These are phyloP conservation scores for Heliothis peltigera DNA, from an alignment of 2,888 invertebrate genomes.

Conservation along the genomic window DNA sequence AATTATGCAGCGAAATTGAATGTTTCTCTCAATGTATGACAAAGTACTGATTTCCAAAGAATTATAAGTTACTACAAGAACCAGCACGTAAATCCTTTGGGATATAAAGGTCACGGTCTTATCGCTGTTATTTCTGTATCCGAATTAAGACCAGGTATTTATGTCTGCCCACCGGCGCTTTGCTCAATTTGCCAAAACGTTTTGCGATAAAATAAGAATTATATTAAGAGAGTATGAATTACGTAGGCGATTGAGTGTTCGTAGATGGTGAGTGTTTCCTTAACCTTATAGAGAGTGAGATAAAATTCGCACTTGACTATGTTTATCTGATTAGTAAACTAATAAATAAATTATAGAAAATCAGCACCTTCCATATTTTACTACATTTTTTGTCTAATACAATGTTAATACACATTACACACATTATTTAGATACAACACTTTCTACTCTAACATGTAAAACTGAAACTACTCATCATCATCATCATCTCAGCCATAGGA, in stretches of 20 bases:
- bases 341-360: too few species aligned
- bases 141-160: constrained; percentile 38
- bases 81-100: constrained; percentile 5
- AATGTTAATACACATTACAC: too few species aligned
- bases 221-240: constrained; percentile 18
- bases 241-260: constrained; percentile 16
- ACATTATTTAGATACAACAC: too few species aligned
- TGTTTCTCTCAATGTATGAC: not conserved
- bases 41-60: not conserved
- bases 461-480: too few species aligned
- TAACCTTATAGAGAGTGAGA: constrained; percentile 13
- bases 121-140: constrained; percentile 39
- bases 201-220: constrained; percentile 10
- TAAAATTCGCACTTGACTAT: constrained; percentile 1
- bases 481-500: too few species aligned
- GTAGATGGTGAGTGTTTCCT: constrained; percentile 22
- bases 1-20: too few species aligned
- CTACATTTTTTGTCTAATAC: too few species aligned
- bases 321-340: constrained; percentile 11
- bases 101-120: constrained; percentile 44
- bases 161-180: constrained; percentile 24
- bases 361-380: too few species aligned
- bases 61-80: constrained; percentile 5
- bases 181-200: constrained; percentile 29
- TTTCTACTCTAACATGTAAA: too few species aligned